Conservation (phyloP, 2,888 invertebrate species). For the Lumbricus terrestris region DNA sequence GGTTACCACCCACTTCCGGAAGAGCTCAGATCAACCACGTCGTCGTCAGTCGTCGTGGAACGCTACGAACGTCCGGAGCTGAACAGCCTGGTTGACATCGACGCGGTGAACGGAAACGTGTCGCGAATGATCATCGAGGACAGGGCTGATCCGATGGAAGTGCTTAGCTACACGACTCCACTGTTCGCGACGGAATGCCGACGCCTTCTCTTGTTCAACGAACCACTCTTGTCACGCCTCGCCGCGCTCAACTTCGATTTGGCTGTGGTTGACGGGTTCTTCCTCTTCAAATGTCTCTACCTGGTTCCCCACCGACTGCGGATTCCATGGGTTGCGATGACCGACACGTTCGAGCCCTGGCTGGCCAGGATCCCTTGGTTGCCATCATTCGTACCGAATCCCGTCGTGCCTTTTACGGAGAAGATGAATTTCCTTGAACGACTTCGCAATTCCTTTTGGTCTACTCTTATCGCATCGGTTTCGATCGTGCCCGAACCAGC, state of each 20-base stretch:
- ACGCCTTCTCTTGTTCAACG: constrained; percentile 23
- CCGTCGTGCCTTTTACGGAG: not conserved
- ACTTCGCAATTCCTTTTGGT: constrained; percentile 8
- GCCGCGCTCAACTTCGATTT: constrained; percentile 20
- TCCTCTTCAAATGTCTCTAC: constrained; percentile 22
- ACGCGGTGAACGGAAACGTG: not conserved
- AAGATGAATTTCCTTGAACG: constrained; percentile 20
- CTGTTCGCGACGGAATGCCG: constrained; percentile 17
- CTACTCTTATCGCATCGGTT: not conserved
- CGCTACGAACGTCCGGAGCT: constrained; percentile 15
- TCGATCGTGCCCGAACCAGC: constrained; percentile 9
- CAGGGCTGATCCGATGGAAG: not conserved
- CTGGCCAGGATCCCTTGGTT: constrained; percentile 25
- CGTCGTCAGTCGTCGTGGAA: not conserved
- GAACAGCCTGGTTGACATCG: not conserved
- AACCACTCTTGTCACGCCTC: constrained; percentile 18
- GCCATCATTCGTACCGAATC: constrained; percentile 23
- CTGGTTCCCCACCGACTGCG: constrained; percentile 28
- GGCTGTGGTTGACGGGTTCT: constrained; percentile 24
- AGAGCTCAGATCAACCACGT: not conserved
- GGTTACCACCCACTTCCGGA: not conserved
- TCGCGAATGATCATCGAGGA: not conserved
- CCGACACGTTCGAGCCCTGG: constrained; percentile 27
- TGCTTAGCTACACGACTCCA: not conserved
- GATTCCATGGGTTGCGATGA: constrained; percentile 22